Percentiles rank a stretch among this genome's conserved stretches.
phyloP scores from a whole-genome alignment of 2,113 vertebrate species.

The Clarias magur region DNA sequence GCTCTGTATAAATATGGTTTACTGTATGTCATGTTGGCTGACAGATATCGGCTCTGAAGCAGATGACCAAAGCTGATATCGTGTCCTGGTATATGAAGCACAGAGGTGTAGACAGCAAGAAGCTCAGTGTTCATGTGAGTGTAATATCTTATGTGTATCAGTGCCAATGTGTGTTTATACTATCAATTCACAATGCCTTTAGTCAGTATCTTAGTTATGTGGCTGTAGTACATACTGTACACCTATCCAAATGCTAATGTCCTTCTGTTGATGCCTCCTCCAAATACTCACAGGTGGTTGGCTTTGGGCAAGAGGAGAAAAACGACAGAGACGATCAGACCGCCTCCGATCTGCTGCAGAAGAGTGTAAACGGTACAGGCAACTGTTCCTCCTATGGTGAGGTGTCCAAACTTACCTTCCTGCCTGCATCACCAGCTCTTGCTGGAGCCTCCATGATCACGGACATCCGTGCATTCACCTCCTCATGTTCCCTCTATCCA shows the following conservation, averaged over 20 bases:
- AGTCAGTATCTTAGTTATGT: background rate
- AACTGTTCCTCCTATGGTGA: conserved; percentile 75
- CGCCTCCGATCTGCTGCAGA: conserved; percentile 45
- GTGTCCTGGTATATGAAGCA: conserved; percentile 85
- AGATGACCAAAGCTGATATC: conserved; percentile 81
- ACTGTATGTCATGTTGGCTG: conserved; percentile 4
- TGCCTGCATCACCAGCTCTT: conserved; percentile 75
- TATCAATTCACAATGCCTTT: background rate
- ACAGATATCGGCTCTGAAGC: conserved; percentile 88
- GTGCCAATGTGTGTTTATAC: background rate
- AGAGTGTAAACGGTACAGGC: conserved; percentile 56
- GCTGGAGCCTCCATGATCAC: conserved; percentile 72
- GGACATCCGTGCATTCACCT: conserved; percentile 88
- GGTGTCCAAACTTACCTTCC: conserved; percentile 81
- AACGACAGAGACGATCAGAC: conserved; percentile 62
- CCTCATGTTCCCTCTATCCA: conserved; percentile 84
- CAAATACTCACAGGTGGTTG: conserved; percentile 80
- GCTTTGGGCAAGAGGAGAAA: conserved; percentile 84
- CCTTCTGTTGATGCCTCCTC: background rate
- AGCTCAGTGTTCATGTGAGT: conserved; percentile 92
- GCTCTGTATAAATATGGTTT: background rate
- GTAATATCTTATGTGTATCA: background rate
- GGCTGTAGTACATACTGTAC: background rate
- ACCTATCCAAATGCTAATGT: background rate
- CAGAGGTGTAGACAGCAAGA: conserved; percentile 73